phyloP scores from a whole-genome alignment of 2,888 invertebrate genomes.

The Baronia brevicornis region DNA sequence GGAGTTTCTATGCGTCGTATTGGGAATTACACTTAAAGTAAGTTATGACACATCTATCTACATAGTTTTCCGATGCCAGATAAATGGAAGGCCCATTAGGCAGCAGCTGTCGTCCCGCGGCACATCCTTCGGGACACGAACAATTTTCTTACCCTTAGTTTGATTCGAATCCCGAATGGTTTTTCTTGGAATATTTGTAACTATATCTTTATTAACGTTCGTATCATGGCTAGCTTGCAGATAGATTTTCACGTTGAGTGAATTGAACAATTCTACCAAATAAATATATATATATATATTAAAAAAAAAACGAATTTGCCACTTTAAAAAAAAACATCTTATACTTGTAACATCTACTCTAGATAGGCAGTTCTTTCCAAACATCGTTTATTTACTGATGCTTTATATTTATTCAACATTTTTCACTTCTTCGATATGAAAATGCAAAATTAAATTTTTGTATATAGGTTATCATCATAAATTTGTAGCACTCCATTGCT shows the following conservation, averaged over 20 bases:
- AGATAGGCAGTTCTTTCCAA: too few species aligned
- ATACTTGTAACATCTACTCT: too few species aligned
- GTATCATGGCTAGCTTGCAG: constrained; percentile 54
- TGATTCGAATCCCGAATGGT: constrained; percentile 71
- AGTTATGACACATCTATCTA: constrained; percentile 29
- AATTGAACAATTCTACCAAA: too few species aligned
- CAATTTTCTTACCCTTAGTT: constrained; percentile 73
- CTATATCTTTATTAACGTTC: constrained; percentile 72
- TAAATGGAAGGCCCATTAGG: constrained; percentile 70
- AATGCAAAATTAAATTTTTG: too few species aligned
- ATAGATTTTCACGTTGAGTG: constrained; percentile 47
- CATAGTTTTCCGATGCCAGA: constrained; percentile 54
- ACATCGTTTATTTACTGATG: too few species aligned
- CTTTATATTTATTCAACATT: too few species aligned
- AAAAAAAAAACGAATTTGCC: too few species aligned
- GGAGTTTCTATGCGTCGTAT: constrained; percentile 13
- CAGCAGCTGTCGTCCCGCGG: constrained; percentile 60
- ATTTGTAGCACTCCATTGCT: too few species aligned
- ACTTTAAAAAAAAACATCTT: too few species aligned
- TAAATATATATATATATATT: constrained; percentile 52
- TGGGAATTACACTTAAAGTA: constrained; percentile 20
- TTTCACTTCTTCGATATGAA: too few species aligned
- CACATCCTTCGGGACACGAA: constrained; percentile 60
- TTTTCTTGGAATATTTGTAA: constrained; percentile 69
- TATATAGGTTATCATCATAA: too few species aligned